Evolutionary conservation across 2,797 vertebrate species (phyloP), one percentile per base, ranked within the genome.

Genomic region (Catamblyrhynchus diadema): DNA sequence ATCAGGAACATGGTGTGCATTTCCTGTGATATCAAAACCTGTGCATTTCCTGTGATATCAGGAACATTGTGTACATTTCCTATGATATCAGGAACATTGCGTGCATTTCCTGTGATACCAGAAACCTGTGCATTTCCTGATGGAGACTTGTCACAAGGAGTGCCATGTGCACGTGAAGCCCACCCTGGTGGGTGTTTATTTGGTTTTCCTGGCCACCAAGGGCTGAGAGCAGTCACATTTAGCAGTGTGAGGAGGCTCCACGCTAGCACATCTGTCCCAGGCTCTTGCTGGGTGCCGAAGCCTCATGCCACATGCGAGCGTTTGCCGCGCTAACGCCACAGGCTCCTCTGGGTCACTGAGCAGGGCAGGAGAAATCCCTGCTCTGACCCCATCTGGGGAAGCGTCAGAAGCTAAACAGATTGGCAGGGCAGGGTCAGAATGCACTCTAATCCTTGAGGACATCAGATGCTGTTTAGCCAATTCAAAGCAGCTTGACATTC

Each of bases 311-410:
- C 81, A 79, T 74, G 23, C 12, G 88, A 89, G 90, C 50, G 62
- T 95, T 96, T 86, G 90, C 87, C 92, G 69, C 81, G 86, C 85
- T 94, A 97, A 96, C 74, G 91, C 92, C 97, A 90, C 61, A 30
- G 94, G 92, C 85, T 97, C 97, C 97, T 98, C 97, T 94, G 95
- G 95, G 95, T 98, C 97, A 97, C 94, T 96, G 81, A 91, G 82
- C 96, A 91, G 95, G 88, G 88, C 94, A 91, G 93, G 95, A 96
- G 96, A 97, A 97, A 97, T 95, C 90, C 86, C 95, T 35, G 85
- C 86, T 91, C 96, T 97, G 96, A 98, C 95, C 92, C 95, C 97
- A 96, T 87, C 93, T 95, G 95, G 96, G 82, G 93, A 97, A 94
- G 96, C 41, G 12, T 98, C 97, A 96, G 96, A 91, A 95, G 96